Evolutionary conservation across 2,797 vertebrate genomes (phyloP).

Genomic region (Chiroxiphia lanceolata): DNA sequence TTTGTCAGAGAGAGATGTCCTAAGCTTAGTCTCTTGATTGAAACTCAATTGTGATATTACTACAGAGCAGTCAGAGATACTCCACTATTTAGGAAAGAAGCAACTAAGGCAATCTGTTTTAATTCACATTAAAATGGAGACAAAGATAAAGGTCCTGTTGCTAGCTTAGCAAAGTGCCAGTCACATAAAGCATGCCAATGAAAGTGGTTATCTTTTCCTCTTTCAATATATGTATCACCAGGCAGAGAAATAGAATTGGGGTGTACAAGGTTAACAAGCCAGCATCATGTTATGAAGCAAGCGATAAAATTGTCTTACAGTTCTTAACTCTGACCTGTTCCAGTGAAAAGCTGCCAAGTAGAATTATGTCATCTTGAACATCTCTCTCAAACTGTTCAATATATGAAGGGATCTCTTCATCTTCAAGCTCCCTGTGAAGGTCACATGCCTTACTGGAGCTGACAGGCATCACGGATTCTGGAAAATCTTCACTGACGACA

Average conservation of each 20-base stretch:
- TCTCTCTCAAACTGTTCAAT: conserved; percentile 83
- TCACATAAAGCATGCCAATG: neutral
- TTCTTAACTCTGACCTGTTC: conserved; percentile 91
- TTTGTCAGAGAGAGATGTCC: conserved; percentile 33
- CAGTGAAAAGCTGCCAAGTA: conserved; percentile 86
- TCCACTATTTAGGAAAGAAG: conserved; percentile 14
- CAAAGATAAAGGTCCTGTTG: conserved; percentile 29
- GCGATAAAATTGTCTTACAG: conserved; percentile 77
- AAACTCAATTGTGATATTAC: conserved; percentile 56
- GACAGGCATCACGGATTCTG: neutral
- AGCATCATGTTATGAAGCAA: conserved; percentile 60
- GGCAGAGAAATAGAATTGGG: conserved; percentile 10
- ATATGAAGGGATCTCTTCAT: conserved; percentile 79
- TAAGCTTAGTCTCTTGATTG: conserved; percentile 36
- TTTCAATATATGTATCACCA: neutral
- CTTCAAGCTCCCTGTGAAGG: conserved; percentile 66
- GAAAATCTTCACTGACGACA: conserved; percentile 6
- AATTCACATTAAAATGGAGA: conserved; percentile 28
- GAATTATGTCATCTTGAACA: conserved; percentile 86
- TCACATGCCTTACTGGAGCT: conserved; percentile 52
- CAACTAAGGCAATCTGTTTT: conserved; percentile 33
- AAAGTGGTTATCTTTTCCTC: neutral
- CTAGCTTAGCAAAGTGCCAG: neutral
- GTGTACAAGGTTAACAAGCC: conserved; percentile 35
- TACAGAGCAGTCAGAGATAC: neutral